These are phyloP conservation scores for Recurvirostra avosetta DNA, from an alignment of 2,113 vertebrate species.

Conservation along the genomic window DNA sequence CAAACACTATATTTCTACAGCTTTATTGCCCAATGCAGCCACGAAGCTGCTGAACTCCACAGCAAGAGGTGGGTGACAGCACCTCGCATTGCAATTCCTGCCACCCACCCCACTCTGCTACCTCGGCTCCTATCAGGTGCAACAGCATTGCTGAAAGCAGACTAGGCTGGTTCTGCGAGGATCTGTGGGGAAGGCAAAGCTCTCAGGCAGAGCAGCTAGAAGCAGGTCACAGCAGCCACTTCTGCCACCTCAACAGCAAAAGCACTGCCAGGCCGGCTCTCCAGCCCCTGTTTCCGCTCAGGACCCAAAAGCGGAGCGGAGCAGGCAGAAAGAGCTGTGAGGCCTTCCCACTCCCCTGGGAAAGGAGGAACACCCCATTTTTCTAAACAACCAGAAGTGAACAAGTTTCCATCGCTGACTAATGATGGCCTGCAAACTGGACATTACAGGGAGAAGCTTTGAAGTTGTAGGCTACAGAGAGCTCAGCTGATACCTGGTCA, in stretches of 20 bases:
- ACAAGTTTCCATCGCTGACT: neutral
- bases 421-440: neutral
- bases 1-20: neutral
- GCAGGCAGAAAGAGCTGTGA: neutral
- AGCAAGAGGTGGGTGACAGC: neutral
- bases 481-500: neutral
- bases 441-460: neutral
- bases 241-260: neutral
- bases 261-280: neutral
- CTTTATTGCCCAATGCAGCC: neutral
- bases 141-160: neutral
- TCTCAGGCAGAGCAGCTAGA: neutral
- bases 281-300: neutral
- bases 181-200: neutral
- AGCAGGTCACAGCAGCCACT: neutral
- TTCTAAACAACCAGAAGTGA: neutral
- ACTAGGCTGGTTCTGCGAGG: slow-evolving; percentile 34
- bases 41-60: neutral
- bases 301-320: neutral
- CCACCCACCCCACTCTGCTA: neutral
- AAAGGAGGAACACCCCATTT: neutral
- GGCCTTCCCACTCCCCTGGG: neutral
- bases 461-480: neutral
- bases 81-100: neutral
- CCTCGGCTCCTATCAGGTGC: neutral